These are phyloP conservation scores for Poeciliopsis presidionis DNA, from an alignment of 2,797 vertebrate genomes.

Conservation along the genomic window DNA sequence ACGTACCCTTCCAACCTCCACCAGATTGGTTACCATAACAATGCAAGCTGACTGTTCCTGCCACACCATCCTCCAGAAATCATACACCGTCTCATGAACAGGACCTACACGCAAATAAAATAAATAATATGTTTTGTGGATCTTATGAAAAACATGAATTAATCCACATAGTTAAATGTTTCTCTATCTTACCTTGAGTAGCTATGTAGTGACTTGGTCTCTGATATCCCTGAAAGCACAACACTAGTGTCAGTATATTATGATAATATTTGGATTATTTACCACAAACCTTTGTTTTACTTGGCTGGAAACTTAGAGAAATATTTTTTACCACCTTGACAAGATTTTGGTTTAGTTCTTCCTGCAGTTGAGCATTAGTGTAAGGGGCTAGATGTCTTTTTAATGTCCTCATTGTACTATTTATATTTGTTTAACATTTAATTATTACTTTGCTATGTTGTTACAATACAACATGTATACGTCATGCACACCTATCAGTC, in stretches of 20 bases:
- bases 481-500: not conserved
- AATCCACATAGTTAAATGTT: not conserved
- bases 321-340: not conserved
- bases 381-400: constrained; percentile 4
- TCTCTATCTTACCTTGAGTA: constrained; percentile 90
- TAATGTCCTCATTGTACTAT: not conserved
- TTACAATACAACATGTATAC: not conserved
- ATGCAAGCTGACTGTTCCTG: constrained; percentile 98
- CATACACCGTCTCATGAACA: constrained; percentile 98
- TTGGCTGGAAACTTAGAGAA: not conserved
- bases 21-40: constrained; percentile 99
- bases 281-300: not conserved
- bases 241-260: constrained; percentile 25
- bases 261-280: not conserved
- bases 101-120: constrained; percentile 82
- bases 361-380: not conserved
- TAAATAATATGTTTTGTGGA: not conserved
- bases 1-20: constrained; percentile 98
- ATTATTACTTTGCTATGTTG: not conserved
- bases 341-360: not conserved
- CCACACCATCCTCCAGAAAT: constrained; percentile 99
- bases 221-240: constrained; percentile 92
- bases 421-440: not conserved
- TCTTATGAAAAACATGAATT: not conserved
- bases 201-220: constrained; percentile 98